These are phyloP conservation scores for Clarias fuscus DNA, from an alignment of 2,797 vertebrate genomes.

Conservation along the genomic window DNA sequence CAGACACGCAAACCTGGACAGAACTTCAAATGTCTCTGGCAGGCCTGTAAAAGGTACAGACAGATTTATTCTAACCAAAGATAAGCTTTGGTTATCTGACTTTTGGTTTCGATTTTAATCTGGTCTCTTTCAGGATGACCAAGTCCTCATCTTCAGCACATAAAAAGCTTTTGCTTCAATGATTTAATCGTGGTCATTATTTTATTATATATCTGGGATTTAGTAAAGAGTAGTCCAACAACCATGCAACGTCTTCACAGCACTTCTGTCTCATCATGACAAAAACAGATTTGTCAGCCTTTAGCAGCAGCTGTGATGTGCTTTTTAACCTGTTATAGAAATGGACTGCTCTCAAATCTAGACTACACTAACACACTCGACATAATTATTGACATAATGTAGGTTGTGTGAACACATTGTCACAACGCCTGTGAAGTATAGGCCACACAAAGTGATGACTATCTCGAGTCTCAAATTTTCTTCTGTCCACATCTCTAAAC, in stretches of 20 bases:
- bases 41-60: slow-evolving; percentile 94
- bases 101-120: neutral
- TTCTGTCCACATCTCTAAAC: no score
- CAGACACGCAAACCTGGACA: slow-evolving; percentile 91
- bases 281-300: neutral
- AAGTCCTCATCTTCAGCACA: neutral
- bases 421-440: no score
- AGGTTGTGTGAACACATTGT: neutral
- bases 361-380: neutral
- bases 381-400: neutral
- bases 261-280: neutral
- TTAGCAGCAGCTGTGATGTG: neutral
- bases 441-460: no score
- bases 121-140: neutral
- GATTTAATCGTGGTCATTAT: neutral
- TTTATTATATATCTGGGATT: neutral
- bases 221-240: neutral
- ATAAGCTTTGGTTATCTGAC: no score
- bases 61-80: neutral
- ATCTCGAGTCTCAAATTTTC: no score
- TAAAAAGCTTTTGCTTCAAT: neutral
- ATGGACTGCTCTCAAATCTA: neutral
- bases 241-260: neutral
- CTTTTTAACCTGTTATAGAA: neutral
- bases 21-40: slow-evolving; percentile 99